Evolutionary conservation across 2,888 invertebrate genomes (phyloP), one percentile per base, ranked within the genome.

Genomic region (Oeneis ivallda): DNA sequence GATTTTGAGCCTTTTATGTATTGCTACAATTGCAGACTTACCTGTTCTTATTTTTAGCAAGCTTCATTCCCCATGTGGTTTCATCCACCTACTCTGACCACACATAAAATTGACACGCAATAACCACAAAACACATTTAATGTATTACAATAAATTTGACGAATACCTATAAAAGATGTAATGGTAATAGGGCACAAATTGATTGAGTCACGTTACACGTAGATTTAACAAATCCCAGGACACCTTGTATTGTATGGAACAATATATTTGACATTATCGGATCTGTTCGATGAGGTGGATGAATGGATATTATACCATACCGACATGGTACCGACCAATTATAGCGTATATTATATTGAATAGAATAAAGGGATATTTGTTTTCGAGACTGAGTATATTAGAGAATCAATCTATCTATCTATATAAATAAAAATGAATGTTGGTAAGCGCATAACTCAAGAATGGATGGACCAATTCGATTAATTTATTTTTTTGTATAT

Each of bases 201-300:
- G 58, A 58, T 45, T 58, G 26, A 32, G 32, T 45, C 54, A 54
- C 37, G 34, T 17, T 45, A 45, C 54, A 54, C 37, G 34, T 17
- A 58, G 58, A 58, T 58, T 58, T 45, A 58, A 58, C 45, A 45
- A 45, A 45, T 45, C 58, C 58, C 58, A 39, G 54, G 54, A 39
- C 39, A 54, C 54, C 53, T 53, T 53, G 39, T 39, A 39, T 39
- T 54, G 54, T 19, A 39, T 19, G 54, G 54, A 54, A 54, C 54
- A 39, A 54, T 54, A 54, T n/a, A 54, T 54, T 54, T 39, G 54
- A 54, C 39, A 17, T 39, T 54, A 54, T 39, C 34, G 54, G 17
- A 54, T 39, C 11, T 54, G 39, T 39, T 54, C 39, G 39, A 54
- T 39, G 54, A 54, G 54, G 54, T 54, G 54, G 17, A 54, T 54